Percentiles rank a stretch among this genome's conserved stretches.
These are phyloP conservation scores for Catalaphyllia jardinei DNA, from an alignment of 64 coral and sea anemone genomes.

Conservation along the genomic window DNA sequence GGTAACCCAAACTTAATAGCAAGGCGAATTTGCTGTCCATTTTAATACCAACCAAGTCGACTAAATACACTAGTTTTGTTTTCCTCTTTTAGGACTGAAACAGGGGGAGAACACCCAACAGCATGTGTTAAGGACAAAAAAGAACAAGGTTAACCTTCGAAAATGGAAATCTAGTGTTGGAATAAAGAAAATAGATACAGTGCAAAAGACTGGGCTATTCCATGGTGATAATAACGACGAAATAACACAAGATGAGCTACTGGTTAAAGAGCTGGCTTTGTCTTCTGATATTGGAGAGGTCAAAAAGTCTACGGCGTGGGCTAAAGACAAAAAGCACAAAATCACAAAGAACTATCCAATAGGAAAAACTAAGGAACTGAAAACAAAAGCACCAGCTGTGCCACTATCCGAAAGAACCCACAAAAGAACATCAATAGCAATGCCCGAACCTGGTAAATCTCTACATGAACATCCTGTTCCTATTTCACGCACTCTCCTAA, in stretches of 20 bases:
- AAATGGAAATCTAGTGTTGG: background rate
- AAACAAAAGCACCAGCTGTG: background rate
- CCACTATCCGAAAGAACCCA: background rate
- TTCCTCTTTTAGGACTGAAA: background rate
- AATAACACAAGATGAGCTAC: background rate
- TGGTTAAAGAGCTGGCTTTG: slow-evolving; percentile 23
- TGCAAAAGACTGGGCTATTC: background rate
- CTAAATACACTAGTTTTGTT: background rate
- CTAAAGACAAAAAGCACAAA: background rate
- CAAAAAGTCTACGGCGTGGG: background rate
- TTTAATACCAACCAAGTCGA: background rate
- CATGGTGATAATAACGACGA: background rate
- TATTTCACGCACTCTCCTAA: slow-evolving; percentile 65
- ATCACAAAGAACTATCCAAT: background rate
- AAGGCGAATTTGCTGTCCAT: background rate
- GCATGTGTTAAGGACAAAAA: background rate
- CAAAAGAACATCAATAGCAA: slow-evolving; percentile 49
- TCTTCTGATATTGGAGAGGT: slow-evolving; percentile 4
- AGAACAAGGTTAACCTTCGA: background rate
- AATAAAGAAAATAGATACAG: background rate
- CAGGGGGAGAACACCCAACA: background rate
- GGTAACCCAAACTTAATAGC: background rate
- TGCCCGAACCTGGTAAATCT: background rate
- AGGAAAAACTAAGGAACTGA: background rate
- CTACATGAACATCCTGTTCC: background rate